Conservation (phyloP, 2,797 vertebrate species). For the Mionectes olivaceus region DNA sequence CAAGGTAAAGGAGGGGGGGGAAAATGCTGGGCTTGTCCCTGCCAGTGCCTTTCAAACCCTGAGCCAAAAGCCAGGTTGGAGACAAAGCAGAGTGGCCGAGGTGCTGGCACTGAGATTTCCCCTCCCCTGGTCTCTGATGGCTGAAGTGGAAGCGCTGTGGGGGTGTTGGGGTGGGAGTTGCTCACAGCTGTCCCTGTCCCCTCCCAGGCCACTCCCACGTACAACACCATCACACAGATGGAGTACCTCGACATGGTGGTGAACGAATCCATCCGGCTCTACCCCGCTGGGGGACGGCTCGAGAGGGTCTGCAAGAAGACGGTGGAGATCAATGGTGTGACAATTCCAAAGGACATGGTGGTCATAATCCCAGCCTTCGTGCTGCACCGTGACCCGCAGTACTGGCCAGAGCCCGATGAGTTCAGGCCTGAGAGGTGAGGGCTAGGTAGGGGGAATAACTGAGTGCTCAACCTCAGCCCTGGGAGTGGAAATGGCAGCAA, state of each 20-base stretch:
- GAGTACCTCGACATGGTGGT: constrained; percentile 82
- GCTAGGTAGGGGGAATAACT: not conserved
- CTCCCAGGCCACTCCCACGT: constrained; percentile 70
- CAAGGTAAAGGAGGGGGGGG: constrained; percentile 67
- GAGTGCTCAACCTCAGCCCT: not conserved
- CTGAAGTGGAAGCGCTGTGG: rapidly evolving
- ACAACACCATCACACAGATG: constrained; percentile 79
- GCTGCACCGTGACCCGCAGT: constrained; percentile 72
- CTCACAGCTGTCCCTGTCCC: not conserved
- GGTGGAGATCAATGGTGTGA: constrained; percentile 75
- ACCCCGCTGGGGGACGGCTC: constrained; percentile 53
- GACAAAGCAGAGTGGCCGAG: not conserved
- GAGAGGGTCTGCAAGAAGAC: constrained; percentile 82
- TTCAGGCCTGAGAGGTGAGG: constrained; percentile 84
- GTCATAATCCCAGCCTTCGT: constrained; percentile 71
- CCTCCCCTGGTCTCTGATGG: not conserved
- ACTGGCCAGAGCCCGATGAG: constrained; percentile 80
- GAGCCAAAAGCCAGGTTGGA: not conserved
- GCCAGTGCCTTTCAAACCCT: not conserved
- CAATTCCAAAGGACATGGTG: constrained; percentile 75
- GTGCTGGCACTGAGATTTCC: not conserved
- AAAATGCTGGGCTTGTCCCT: not conserved
- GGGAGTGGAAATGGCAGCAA: constrained; percentile 2
- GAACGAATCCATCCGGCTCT: constrained; percentile 78
- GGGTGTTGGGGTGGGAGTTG: not conserved